phyloP scores from a whole-genome alignment of 2,888 invertebrate genomes.

The Drosophila quinaria region DNA sequence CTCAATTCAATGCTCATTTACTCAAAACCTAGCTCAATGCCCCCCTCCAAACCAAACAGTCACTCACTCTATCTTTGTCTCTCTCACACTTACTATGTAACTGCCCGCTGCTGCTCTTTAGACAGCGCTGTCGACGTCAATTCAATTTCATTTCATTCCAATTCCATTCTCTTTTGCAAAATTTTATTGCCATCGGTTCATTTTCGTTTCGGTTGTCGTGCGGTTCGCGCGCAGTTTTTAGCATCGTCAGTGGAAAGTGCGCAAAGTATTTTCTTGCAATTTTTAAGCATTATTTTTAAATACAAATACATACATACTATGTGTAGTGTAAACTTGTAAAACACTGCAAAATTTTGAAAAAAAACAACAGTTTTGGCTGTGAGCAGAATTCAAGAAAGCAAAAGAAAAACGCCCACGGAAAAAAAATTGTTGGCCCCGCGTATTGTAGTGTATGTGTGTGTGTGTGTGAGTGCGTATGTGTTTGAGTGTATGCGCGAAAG shows the following conservation, averaged over 20 bases:
- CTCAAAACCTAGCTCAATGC: conserved; percentile 27
- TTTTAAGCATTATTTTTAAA: conserved; percentile 40
- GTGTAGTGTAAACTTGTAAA: conserved; percentile 35
- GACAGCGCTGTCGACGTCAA: conserved; percentile 31
- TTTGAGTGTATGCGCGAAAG: conserved; percentile 29
- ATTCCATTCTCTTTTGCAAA: conserved; percentile 31
- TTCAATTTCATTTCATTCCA: conserved; percentile 34
- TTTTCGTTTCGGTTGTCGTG: conserved; percentile 62
- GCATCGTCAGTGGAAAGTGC: conserved; percentile 36
- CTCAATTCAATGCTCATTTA: too few relatives aligned
- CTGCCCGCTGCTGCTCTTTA: background rate
- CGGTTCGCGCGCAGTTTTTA: conserved; percentile 47
- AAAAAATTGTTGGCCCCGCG: conserved; percentile 22
- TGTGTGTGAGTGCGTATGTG: conserved; percentile 19
- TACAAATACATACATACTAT: conserved; percentile 21
- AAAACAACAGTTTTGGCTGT: conserved; percentile 9
- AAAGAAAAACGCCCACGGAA: conserved; percentile 64
- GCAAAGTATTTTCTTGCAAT: conserved; percentile 28
- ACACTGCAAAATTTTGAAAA: conserved; percentile 8
- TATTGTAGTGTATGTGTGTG: conserved; percentile 23
- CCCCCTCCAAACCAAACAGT: background rate
- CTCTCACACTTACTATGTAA: background rate
- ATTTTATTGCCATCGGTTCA: conserved; percentile 37
- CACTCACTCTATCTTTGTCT: background rate
- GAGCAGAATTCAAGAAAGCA: conserved; percentile 31